These are phyloP conservation scores for Xiphophorus hellerii DNA, from an alignment of 2,113 vertebrate genomes.

Conservation along the genomic window DNA sequence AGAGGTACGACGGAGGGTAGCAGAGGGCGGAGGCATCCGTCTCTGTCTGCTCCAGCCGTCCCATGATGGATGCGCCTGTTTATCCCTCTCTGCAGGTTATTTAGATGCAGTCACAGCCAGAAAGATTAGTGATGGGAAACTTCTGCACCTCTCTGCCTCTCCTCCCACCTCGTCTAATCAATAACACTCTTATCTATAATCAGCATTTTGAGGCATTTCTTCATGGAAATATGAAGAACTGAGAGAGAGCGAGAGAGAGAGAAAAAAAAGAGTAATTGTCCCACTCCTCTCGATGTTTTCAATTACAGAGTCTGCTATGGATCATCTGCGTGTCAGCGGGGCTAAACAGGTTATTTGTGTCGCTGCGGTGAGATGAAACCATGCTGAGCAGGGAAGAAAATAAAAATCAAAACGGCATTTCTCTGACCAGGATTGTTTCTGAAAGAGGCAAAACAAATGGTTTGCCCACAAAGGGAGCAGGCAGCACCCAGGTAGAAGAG, in stretches of 20 bases:
- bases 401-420: conserved; percentile 45
- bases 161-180: conserved; percentile 67
- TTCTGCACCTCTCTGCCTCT: conserved; percentile 63
- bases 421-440: conserved; percentile 22
- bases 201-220: conserved; percentile 64
- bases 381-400: conserved; percentile 35
- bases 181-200: conserved; percentile 72
- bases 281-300: conserved; percentile 62
- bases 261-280: conserved; percentile 67
- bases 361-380: conserved; percentile 48
- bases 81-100: conserved; percentile 79
- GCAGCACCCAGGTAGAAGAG: not conserved
- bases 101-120: conserved; percentile 76
- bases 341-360: conserved; percentile 53
- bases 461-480: not conserved
- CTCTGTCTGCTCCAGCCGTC: conserved; percentile 61
- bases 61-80: conserved; percentile 78
- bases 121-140: conserved; percentile 77
- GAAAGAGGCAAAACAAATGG: conserved; percentile 38
- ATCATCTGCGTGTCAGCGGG: conserved; percentile 66
- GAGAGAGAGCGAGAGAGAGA: conserved; percentile 12
- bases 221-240: conserved; percentile 56
- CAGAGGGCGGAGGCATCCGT: conserved; percentile 67
- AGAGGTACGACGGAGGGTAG: conserved; percentile 45
- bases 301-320: conserved; percentile 67